Evolutionary conservation across 2,113 vertebrate genomes (phyloP).

Genomic region (Aix galericulata): DNA sequence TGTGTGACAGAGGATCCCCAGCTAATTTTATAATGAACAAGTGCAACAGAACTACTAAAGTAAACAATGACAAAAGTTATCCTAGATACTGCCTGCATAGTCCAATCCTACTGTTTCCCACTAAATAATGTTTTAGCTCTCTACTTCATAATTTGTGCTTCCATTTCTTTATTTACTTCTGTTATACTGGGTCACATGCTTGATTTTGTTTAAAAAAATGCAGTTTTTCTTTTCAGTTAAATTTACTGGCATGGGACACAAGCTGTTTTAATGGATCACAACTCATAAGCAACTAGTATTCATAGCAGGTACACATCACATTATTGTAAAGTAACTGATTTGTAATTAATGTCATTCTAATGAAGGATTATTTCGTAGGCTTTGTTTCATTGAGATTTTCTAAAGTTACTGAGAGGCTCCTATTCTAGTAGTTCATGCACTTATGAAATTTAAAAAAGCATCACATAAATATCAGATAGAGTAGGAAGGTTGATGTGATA

Average conservation of each 20-base stretch:
- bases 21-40: not conserved
- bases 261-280: not conserved
- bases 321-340: not conserved
- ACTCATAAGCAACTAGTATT: not conserved
- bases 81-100: not conserved
- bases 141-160: not conserved
- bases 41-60: not conserved
- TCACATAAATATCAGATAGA: conserved; percentile 6
- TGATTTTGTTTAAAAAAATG: not conserved
- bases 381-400: not conserved
- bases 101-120: not conserved
- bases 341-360: not conserved
- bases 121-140: not conserved
- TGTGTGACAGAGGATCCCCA: not conserved
- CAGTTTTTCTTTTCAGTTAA: not conserved
- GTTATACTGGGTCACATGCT: rapidly evolving
- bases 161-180: not conserved
- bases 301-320: not conserved
- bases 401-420: not conserved
- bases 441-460: not conserved
- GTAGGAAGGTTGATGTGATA: not conserved
- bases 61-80: not conserved
- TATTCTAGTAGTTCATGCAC: not conserved
- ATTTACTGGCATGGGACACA: not conserved
- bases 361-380: not conserved